Conservation (phyloP, 2,113 vertebrate species). For the Peucedramus taeniatus region DNA sequence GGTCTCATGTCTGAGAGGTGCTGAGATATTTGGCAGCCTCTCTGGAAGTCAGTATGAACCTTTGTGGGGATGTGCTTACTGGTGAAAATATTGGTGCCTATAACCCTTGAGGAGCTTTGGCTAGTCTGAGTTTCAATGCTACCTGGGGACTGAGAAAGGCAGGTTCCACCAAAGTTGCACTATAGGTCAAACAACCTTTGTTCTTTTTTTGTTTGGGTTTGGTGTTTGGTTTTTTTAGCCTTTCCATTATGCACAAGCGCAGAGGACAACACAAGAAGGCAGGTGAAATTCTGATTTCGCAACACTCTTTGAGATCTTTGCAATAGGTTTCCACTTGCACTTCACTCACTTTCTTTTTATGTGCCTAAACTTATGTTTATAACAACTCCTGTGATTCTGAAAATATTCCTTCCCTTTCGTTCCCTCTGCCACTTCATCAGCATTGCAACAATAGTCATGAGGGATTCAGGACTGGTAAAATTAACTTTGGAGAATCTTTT, state of each 20-base stretch:
- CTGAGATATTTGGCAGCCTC: background rate
- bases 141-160: accelerated
- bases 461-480: background rate
- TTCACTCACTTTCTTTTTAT: background rate
- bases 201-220: background rate
- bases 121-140: background rate
- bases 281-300: background rate
- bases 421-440: background rate
- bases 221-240: background rate
- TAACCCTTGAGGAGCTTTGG: background rate
- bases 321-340: background rate
- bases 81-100: background rate
- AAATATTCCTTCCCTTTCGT: background rate
- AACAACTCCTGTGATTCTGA: background rate
- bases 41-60: background rate
- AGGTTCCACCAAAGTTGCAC: background rate
- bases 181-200: background rate
- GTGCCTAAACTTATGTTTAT: background rate
- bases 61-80: accelerated
- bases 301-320: background rate
- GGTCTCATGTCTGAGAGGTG: background rate
- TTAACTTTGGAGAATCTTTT: background rate
- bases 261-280: background rate
- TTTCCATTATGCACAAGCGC: background rate
- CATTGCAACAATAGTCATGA: background rate